These are phyloP conservation scores for Pandemis cinnamomeana DNA, from an alignment of 2,888 invertebrate genomes.

Conservation along the genomic window DNA sequence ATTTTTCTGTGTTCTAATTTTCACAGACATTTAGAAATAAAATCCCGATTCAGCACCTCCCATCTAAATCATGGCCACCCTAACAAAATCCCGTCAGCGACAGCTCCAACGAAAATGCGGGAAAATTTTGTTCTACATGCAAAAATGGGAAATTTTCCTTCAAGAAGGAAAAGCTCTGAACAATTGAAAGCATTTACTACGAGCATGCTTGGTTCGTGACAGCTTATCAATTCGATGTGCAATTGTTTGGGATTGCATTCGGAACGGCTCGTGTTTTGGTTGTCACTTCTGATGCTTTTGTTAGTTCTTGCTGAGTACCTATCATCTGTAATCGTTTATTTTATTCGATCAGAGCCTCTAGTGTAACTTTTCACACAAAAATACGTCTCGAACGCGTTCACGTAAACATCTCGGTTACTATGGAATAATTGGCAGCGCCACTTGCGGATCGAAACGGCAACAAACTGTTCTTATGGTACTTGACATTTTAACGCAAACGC, in stretches of 20 bases:
- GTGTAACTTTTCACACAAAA: too few species aligned
- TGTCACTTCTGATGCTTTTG: background rate
- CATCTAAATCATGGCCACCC: conserved; percentile 54
- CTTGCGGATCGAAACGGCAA: too few species aligned
- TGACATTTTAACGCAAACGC: too few species aligned
- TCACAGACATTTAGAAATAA: too few species aligned
- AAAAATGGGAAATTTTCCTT: conserved; percentile 74
- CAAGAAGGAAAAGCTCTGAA: conserved; percentile 58
- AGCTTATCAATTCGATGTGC: conserved; percentile 65
- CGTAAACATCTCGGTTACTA: too few species aligned
- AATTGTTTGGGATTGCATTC: conserved; percentile 17
- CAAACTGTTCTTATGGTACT: too few species aligned
- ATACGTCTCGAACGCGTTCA: too few species aligned
- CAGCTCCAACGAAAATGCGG: conserved; percentile 74
- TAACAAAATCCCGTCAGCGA: conserved; percentile 73
- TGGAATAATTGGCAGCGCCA: too few species aligned
- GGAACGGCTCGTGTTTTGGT: background rate
- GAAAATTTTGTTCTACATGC: conserved; percentile 81
- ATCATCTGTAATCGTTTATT: too few species aligned
- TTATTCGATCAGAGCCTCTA: too few species aligned
- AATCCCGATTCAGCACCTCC: too few species aligned
- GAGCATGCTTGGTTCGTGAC: conserved; percentile 60
- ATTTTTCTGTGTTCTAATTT: too few species aligned
- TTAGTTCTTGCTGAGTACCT: background rate
- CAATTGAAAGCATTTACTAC: conserved; percentile 50